Evolutionary conservation across 2,888 invertebrate species (phyloP), one percentile per base, ranked within the genome.

Genomic region (Drosophila pseudotalamancana): DNA sequence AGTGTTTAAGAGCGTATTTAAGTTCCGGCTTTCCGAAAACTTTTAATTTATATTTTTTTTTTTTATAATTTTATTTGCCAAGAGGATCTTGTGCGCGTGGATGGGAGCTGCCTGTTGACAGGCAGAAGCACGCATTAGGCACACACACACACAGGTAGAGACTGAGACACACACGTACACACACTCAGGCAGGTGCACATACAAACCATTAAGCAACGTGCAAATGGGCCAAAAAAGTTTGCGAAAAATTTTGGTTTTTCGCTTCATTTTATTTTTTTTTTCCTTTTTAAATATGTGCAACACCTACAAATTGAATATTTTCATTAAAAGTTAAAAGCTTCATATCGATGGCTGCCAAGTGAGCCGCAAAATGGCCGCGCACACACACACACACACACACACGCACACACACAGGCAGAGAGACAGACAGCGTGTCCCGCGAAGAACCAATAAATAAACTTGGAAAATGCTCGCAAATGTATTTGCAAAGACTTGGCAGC

Each of bases 321-420:
- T 84, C 87, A 87, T 84, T 84, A 88, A 85, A 84, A 88, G 88
- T 88, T 80, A 65, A 72, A 83, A 84, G 83, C 72, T 70, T 75
- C 35, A 37, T 57, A 54, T 62, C 74, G 49, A 43, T 43, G 51
- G 57, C 70, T 57, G 56, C 45, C 57, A 77, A 62, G 42, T 61
- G 59, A 53, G 55, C 70, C 51, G 42, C 70, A 69, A 49, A 61
- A 75, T 63, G 56, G 45, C 6, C 21, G 12, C 34, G 12, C 14
- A 61, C 61, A 11, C 9, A 25, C 11, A 54, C 32, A 32, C 3
- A 37, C 25, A 35, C 6, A 37, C 6, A 21, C 25, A 40, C 12
- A 32, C 19, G 29, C 11, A 42, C 9, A 14, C 11, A 21, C 25
- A 32, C 14, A 35, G 37, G 46, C 29, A 49, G 40, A 12, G 31